phyloP scores from a whole-genome alignment of 2,888 invertebrate genomes.

The Thymelicus acteon region DNA sequence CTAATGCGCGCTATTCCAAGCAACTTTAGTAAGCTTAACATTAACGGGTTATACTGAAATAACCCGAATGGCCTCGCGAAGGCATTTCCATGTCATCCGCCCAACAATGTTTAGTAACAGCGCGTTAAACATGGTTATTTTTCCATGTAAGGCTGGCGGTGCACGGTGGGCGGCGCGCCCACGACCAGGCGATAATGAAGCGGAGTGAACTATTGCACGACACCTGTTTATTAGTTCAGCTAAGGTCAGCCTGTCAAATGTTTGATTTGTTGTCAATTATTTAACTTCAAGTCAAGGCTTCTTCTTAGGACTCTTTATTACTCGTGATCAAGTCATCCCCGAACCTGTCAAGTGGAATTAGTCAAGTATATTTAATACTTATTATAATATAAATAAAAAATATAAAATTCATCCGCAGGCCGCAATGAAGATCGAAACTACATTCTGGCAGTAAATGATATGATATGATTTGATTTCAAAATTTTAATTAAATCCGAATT shows the following conservation, averaged over 20 bases:
- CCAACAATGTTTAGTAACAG: slow-evolving; percentile 29
- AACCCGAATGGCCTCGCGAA: slow-evolving; percentile 3
- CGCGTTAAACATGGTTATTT: slow-evolving; percentile 36
- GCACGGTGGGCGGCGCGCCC: slow-evolving; percentile 49
- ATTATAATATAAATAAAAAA: no score
- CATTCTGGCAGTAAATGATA: no score
- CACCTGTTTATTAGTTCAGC: slow-evolving; percentile 10
- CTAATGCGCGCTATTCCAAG: neutral
- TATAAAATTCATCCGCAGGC: no score
- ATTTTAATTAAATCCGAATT: no score
- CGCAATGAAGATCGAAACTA: no score
- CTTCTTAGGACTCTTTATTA: no score
- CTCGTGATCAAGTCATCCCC: no score
- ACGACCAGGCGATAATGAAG: slow-evolving; percentile 35
- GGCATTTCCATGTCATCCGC: slow-evolving; percentile 28
- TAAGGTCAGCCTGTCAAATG: slow-evolving; percentile 13
- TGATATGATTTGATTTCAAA: no score
- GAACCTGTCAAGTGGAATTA: no score
- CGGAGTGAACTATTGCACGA: slow-evolving; percentile 20
- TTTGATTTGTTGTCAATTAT: slow-evolving; percentile 6
- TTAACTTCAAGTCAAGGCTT: no score
- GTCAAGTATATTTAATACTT: no score
- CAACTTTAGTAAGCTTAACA: neutral
- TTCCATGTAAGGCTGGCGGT: slow-evolving; percentile 40
- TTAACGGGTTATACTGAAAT: neutral